Evolutionary conservation across 2,113 vertebrate genomes (phyloP), one percentile per base, ranked within the genome.

Genomic region (Seriola aureovittata): DNA sequence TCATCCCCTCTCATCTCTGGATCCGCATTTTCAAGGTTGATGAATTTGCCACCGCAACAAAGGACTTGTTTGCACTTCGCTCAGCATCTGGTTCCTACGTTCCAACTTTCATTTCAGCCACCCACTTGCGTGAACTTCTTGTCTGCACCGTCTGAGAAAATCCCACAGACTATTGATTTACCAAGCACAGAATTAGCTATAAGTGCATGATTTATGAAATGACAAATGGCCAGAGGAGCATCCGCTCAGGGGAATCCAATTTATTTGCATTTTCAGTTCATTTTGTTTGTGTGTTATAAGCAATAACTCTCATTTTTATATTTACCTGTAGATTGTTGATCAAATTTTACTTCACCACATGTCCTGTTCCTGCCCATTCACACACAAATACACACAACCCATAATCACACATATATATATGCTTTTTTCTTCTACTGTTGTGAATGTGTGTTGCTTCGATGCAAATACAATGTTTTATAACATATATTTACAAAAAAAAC

Each of bases 1-100:
- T 93, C 86, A 90, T 90, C 75, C 70, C 17, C 42, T 76, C 83
- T 78, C 76, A 52, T 86, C 55, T 84, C 52, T 62, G 58, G n/a
- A 68, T 79, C 74, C 64, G 62, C 75, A 19, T 65, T 84, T 58
- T 68, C 68, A 46, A 3, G 5, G 71, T 79, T 32, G 78, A 81
- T 81, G 64, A 81, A 86, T 85, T 57, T 48, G 29, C 85, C 19
- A 65, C 74, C 17, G 55, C 68, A 75, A 83, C 63, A 82, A 78
- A 84, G 62, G 63, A 9, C 70, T 59, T 90, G 70, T 88, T 91
- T 71, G 65, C 63, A 65, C 54, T 40, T 76, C 66, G 50, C 58
- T 42, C 64, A 23, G 70, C 80, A 75, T 78, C 83, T 83, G 78
- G 34, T 63, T 71, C 80, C 52, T 89, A 81, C 71, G 81, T 71